Evolutionary conservation across 1,140 invertebrate genomes (phyloP), one percentile per base, ranked within the genome.

Genomic region (Zaprionus africanus): DNA sequence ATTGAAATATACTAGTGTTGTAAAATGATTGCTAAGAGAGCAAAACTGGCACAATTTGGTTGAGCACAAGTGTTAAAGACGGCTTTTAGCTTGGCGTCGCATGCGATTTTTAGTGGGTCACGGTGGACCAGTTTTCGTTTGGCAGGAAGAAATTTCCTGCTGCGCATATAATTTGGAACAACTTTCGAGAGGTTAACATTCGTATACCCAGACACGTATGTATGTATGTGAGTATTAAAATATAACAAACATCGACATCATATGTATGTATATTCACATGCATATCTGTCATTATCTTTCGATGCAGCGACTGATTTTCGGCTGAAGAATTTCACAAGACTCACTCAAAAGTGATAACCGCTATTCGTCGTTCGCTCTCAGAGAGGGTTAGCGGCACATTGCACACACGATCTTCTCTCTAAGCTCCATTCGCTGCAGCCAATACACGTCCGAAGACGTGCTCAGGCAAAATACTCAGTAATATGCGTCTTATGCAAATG

Each of bases 81-180:
- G 26, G 56, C 31, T 60, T 71, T 53, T 43, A 63, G 53, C 49
- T 56, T n/a, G 38, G 17, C 51, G 34, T 64, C 43, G 69, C 69
- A 65, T 51, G 54, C 64, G 46, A 36, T 58, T 62, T 9, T 87
- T 72, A 78, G 85, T 87, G 85, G 84, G 84, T 87, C 84, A 87
- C 78, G 81, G 67, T 81, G 78, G 85, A 87, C 84, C 84, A 87
- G 84, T 87, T 87, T 82, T 67, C 46, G 66, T 67, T 38, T 72
- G 72, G 43, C 70, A 87, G 84, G 84, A 87, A 87, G 84, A 87
- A 81, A 84, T 87, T 81, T 59, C 17, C 63, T 24, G 62, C 53
- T 76, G 76, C 82, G 79, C 81, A 87, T 87, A 83, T 78, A 38
- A 88, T 80, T 87, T 70, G 51, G 56, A 43, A 15, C 61, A 68